Evolutionary conservation across 2,888 invertebrate genomes (phyloP), one percentile per base, ranked within the genome.

Genomic region (Ommatoiulus sabulosus): DNA sequence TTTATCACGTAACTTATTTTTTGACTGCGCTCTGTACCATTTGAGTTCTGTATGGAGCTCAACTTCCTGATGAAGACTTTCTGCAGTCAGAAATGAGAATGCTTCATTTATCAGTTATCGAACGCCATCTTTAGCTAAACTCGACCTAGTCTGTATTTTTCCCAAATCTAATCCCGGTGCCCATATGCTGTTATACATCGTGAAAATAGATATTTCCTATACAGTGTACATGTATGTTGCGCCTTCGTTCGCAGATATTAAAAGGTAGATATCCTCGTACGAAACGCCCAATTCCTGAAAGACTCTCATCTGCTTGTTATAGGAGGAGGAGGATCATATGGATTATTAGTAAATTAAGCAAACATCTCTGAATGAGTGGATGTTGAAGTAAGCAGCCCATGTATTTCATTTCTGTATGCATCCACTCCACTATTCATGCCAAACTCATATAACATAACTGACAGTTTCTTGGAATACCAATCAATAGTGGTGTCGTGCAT

Each of bases 321-420:
- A 35, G 80, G 35, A 80, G 80, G 35, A 80, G 80, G 80, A 35
- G 20, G 20, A 80, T 80, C 35, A 10, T 80, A 80, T 80, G 80
- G 80, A 80, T 80, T 80, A 80, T 24, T 80, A 35, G 80, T 80
- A 80, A 80, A 35, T 80, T 80, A 80, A 80, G 80, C 80, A 80
- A 80, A 80, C 80, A 80, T 80, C 35, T 80, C 80, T 80, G 80
- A 80, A 80, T 80, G 12, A 80, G 80, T 80, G 12, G 80, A 80
- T 80, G 80, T 80, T 80, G 80, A 35, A 80, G 35, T 80, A 80
- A 80, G 80, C 80, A 80, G 80, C 80, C 35, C 35, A 80, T 80
- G 35, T 35, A 35, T 80, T 80, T 35, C 35, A 80, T 80, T 80
- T 80, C 35, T 80, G 80, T 80, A 35, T 80, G 80, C 35, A 80